A percentile compares a stretch with the other conserved stretches of the same genome.
Evolutionary conservation across 2,113 vertebrate species (phyloP).

Genomic region (Xyliphius kryptos): DNA sequence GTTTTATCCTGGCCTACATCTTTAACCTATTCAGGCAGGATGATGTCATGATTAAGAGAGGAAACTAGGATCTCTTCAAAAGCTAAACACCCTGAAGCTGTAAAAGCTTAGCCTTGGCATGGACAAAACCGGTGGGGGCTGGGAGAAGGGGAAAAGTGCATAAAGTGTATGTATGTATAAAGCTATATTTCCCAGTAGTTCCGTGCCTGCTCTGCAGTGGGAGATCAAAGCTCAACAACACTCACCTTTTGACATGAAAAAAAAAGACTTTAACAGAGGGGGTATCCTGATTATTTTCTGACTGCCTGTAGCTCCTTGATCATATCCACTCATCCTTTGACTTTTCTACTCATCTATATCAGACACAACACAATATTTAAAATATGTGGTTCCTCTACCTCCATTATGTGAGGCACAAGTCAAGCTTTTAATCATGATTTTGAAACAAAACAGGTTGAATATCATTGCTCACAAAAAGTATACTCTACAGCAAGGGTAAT

Average conservation of each 20-base stretch:
- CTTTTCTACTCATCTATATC: constrained; percentile 18
- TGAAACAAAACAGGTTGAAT: constrained; percentile 49
- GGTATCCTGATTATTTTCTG: constrained; percentile 9
- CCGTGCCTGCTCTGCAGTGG: constrained; percentile 54
- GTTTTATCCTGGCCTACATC: constrained; percentile 71
- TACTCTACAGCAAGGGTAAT: constrained; percentile 49
- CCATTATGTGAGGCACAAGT: background rate
- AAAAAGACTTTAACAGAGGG: constrained; percentile 53
- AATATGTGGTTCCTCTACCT: constrained; percentile 35
- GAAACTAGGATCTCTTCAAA: constrained; percentile 73
- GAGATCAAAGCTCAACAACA: constrained; percentile 70
- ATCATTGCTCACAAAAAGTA: constrained; percentile 10
- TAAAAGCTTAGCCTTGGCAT: constrained; percentile 36
- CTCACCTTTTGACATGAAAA: constrained; percentile 54
- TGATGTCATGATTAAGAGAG: constrained; percentile 80
- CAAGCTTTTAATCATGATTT: constrained; percentile 15
- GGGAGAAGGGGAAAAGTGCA: constrained; percentile 41
- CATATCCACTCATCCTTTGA: constrained; percentile 20
- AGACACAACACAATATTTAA: constrained; percentile 43
- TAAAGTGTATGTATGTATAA: constrained; percentile 26
- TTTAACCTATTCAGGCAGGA: constrained; percentile 74
- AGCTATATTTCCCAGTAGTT: constrained; percentile 39
- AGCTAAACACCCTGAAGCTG: constrained; percentile 68
- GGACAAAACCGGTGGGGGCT: constrained; percentile 1
- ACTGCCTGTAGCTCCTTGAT: constrained; percentile 19